Evolutionary conservation across 2,797 vertebrate species (phyloP).

Genomic region (Xiphorhynchus erythropygius): DNA sequence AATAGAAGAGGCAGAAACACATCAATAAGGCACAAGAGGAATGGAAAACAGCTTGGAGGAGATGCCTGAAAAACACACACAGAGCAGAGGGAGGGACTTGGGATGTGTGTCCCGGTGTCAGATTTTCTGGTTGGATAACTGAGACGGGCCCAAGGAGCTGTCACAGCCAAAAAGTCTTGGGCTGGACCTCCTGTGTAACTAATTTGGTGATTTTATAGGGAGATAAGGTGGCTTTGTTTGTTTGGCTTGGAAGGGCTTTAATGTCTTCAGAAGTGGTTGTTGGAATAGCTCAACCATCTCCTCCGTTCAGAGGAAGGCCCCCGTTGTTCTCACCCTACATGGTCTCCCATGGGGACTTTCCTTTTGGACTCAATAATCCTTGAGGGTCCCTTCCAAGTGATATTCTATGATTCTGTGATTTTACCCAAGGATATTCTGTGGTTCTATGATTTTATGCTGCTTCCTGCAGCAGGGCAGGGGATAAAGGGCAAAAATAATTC

Average conservation of each 20-base stretch:
- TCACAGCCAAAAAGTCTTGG: not conserved
- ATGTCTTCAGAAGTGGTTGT: not conserved
- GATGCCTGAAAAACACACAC: not conserved
- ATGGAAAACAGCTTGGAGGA: not conserved
- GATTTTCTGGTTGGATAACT: not conserved
- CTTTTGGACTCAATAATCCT: not conserved
- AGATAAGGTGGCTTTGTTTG: not conserved
- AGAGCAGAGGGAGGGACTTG: not conserved
- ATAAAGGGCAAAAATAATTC: not conserved
- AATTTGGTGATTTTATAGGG: not conserved
- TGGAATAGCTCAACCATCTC: not conserved
- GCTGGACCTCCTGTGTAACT: not conserved
- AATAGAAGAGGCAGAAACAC: not conserved
- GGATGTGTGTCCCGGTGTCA: not conserved
- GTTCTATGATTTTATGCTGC: not conserved
- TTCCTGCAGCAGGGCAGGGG: not conserved
- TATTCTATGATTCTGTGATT: not conserved
- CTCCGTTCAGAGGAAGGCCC: not conserved
- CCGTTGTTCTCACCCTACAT: accelerated
- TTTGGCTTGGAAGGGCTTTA: not conserved
- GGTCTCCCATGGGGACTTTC: not conserved
- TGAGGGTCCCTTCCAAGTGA: not conserved
- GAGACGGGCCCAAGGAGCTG: not conserved
- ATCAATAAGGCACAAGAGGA: not conserved
- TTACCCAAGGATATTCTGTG: not conserved